Evolutionary conservation across 1,140 invertebrate species (phyloP).

Genomic region (Psix sp.): DNA sequence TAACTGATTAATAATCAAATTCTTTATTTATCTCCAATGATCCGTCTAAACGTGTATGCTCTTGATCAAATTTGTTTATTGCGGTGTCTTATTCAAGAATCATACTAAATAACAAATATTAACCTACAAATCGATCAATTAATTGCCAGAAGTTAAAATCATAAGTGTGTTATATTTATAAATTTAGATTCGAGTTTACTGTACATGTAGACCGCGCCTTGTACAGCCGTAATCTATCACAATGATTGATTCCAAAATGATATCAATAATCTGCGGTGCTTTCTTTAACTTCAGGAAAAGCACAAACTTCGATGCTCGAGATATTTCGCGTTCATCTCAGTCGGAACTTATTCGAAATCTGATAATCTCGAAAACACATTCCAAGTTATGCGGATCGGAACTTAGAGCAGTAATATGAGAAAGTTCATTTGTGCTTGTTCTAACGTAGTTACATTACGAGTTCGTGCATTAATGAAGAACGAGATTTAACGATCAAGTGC

Average conservation of each 20-base stretch:
- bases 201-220: no score
- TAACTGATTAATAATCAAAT: no score
- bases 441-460: slow-evolving; percentile 56
- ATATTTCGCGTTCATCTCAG: slow-evolving; percentile 38
- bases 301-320: slow-evolving; percentile 26
- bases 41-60: no score
- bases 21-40: no score
- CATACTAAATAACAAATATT: no score
- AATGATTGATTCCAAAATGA: not conserved
- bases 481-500: slow-evolving; percentile 39
- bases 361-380: slow-evolving; percentile 54
- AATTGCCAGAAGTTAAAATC: no score
- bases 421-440: slow-evolving; percentile 54
- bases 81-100: no score
- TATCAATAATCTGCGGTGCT: slow-evolving; percentile 10
- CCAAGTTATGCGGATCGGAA: slow-evolving; percentile 48
- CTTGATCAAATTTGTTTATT: no score
- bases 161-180: no score
- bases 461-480: slow-evolving; percentile 54
- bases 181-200: no score
- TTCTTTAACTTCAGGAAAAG: slow-evolving; percentile 12
- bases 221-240: no score
- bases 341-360: slow-evolving; percentile 46
- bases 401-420: slow-evolving; percentile 46
- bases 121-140: no score